These are phyloP conservation scores for Xiphophorus hellerii DNA, from an alignment of 2,113 vertebrate genomes.

Conservation along the genomic window DNA sequence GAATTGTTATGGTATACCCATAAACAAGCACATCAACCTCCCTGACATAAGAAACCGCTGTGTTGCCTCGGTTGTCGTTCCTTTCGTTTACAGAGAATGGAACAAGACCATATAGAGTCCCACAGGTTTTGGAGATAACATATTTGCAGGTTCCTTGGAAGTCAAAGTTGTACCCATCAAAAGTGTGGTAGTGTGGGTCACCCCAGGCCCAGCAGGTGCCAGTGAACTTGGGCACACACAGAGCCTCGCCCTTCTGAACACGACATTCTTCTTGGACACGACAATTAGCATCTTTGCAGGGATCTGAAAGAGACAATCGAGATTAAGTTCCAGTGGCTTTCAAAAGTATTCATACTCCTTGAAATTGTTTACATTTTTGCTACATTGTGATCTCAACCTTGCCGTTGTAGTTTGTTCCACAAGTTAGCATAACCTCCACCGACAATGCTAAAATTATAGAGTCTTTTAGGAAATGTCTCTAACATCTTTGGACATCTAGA, in stretches of 20 bases:
- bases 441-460: too few species aligned
- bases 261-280: conserved; percentile 81
- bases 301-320: conserved; percentile 72
- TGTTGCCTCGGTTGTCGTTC: conserved; percentile 81
- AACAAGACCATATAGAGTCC: conserved; percentile 60
- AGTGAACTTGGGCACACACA: conserved; percentile 76
- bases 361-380: too few species aligned
- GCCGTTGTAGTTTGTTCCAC: too few species aligned
- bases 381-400: too few species aligned
- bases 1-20: conserved; percentile 72
- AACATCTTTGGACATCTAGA: too few species aligned
- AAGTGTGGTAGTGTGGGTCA: conserved; percentile 84
- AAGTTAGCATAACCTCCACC: too few species aligned
- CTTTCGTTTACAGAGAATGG: conserved; percentile 83
- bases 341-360: not conserved
- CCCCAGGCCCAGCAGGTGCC: conserved; percentile 80
- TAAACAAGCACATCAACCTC: conserved; percentile 74
- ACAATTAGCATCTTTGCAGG: conserved; percentile 78
- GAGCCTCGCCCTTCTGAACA: conserved; percentile 54
- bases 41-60: conserved; percentile 77
- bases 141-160: conserved; percentile 87
- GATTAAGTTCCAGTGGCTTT: not conserved
- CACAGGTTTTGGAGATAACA: conserved; percentile 72
- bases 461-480: too few species aligned
- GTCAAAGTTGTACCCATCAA: conserved; percentile 80